Percentiles rank a stretch among this genome's conserved stretches.
These are phyloP conservation scores for Trisateles emortualis DNA, from an alignment of 2,888 invertebrate genomes.

Conservation along the genomic window DNA sequence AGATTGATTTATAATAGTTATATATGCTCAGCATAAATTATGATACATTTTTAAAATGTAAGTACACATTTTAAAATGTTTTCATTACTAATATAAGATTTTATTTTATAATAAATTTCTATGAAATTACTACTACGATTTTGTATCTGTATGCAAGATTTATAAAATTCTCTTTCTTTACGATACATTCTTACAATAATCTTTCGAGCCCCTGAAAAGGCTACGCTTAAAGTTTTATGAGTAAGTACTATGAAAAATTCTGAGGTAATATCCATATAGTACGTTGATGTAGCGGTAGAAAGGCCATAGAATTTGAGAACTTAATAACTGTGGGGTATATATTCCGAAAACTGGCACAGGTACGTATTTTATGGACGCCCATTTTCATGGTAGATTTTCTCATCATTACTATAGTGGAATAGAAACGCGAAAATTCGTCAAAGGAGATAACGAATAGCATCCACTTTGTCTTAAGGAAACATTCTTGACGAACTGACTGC, in stretches of 20 bases:
- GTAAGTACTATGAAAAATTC: neutral
- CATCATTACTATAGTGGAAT: slow-evolving; percentile 4
- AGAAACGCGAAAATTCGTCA: slow-evolving; percentile 8
- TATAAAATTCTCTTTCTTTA: slow-evolving; percentile 1
- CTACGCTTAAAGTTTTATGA: slow-evolving; percentile 4
- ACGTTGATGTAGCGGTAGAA: neutral
- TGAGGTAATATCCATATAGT: neutral
- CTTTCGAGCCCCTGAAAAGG: slow-evolving; percentile 11
- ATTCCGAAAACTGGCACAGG: neutral
- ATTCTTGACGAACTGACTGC: slow-evolving; percentile 3
- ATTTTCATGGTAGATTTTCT: neutral
- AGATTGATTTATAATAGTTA: neutral
- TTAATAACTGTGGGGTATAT: neutral
- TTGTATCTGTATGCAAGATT: neutral
- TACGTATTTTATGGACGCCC: neutral
- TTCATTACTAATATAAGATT: neutral
- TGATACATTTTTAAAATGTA: neutral
- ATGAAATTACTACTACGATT: no score
- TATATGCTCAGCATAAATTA: neutral
- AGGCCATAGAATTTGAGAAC: neutral
- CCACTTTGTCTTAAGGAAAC: slow-evolving; percentile 13
- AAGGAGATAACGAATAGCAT: slow-evolving; percentile 5
- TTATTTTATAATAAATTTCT: neutral
- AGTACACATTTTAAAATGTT: no score
- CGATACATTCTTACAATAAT: neutral